Base-by-base conservation (phyloP, 2,797 vertebrate genomes). In the Coranthus polyacanthus region DNA sequence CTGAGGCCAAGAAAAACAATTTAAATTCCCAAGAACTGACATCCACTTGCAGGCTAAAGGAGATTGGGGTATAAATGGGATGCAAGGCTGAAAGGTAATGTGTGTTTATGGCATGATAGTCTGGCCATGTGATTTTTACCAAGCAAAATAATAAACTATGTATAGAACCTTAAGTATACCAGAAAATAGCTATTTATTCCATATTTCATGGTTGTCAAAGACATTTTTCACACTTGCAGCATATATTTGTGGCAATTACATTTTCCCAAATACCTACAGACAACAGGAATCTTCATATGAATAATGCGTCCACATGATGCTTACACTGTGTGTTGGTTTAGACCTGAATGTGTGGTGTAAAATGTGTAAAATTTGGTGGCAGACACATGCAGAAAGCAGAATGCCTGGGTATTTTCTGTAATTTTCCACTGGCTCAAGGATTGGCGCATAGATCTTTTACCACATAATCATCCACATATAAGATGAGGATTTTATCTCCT, bases 1-100 rank as follows among this genome's bases (percentile, higher is more conserved):
- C 53, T 87, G 59, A 78, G 74, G 71, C 85, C 69, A 87, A 85
- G 68, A 81, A 93, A 92, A 93, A 92, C 84, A 82, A 91, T 91
- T 92, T 84, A 81, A 88, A 90, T 85, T 90, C 86, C 72, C 50
- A 57, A 88, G 82, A 83, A 85, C 75, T 71, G 75, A 89, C 78
- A 88, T 90, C 51, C 70, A 85, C 80, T 91, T 79, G 57, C 78
- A 58, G 85, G 86, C 85, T 88, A 78, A 88, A 85, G 62, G 58
- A 37, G n/a, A 38, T 45, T 53, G 21, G 50, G 58, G 39, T 63
- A 38, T 65, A 55, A 63, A 61, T 5, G 3, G 47, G 59, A 61
- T 82, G 58, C 36, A 26, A 22, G 47, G 54, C 32, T 59, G 44
- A 62, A 68, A 58, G 47, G 61, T 65, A 32, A 20, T 67, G 32